Evolutionary conservation across 2,113 vertebrate genomes (phyloP), one percentile per base, ranked within the genome.

Genomic region (Plotosus lineatus): DNA sequence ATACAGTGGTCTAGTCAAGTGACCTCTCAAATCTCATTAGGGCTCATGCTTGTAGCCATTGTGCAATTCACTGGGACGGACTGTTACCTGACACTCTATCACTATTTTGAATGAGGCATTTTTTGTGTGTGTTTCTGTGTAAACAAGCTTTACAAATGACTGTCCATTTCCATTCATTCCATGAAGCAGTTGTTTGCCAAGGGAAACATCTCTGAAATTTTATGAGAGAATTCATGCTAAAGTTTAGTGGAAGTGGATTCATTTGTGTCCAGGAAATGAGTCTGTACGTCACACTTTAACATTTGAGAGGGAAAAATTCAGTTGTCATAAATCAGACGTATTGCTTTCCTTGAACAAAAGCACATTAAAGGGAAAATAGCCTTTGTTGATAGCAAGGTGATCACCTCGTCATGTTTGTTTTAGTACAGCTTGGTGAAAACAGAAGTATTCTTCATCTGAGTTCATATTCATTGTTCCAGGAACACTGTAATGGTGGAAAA

Each of bases 1-100:
- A 36, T 81, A n/a, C 75, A 46, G 11, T 6, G 28, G 48, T n/a
- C n/a, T 51, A 66, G 75, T 78, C 83, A 81, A 78, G 75, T 84
- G 83, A 84, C 68, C 74, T 75, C 42, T 71, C 71, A 75, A 85
- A 78, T 46, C 44, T 26, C 26, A 69, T 82, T 82, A 85, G 33
- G 38, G 40, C n/a, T 68, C 4, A 75, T 79, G 71, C 82, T 76
- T n/a, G 55, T 31, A 63, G 28, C 55, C 42, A 63, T 78, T 82
- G 77, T 82, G n/a, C 75, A 46, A 0, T 44, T 75, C 69, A 73
- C 38, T 68, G 60, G 44, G 15, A 53, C 58, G 38, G 40, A 12
- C 11, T 23, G 42, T 80, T 77, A 68, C 23, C 28, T 69, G 63
- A 48, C n/a, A n/a, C n/a, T n/a, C n/a, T 60, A 0, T 61, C 19